A percentile compares a stretch with the other conserved stretches of the same genome.
Conservation (phyloP, 2,888 invertebrate species). For the Acleris sparsana region DNA sequence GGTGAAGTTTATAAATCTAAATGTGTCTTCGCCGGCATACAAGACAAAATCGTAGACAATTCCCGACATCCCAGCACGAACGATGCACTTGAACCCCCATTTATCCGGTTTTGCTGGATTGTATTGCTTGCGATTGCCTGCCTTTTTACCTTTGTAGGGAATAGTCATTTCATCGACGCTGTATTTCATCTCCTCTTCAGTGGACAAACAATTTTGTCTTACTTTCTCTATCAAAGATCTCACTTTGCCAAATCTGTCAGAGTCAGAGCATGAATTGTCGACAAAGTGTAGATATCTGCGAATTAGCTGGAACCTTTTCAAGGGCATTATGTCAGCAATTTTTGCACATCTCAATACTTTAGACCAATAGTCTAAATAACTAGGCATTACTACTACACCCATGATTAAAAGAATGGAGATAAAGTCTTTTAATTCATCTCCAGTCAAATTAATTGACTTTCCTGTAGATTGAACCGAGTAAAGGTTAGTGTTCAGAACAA, state of each 20-base stretch:
- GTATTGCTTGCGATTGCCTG: slow-evolving; percentile 50
- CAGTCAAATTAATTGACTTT: neutral
- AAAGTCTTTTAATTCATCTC: slow-evolving; percentile 7
- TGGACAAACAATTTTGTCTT: slow-evolving; percentile 37
- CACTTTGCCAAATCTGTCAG: slow-evolving; percentile 41
- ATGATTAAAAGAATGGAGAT: slow-evolving; percentile 4
- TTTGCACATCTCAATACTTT: slow-evolving; percentile 6
- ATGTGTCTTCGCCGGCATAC: slow-evolving; percentile 50
- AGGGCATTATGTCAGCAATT: slow-evolving; percentile 12
- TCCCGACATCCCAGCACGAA: slow-evolving; percentile 48
- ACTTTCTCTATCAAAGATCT: slow-evolving; percentile 40
- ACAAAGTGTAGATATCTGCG: slow-evolving; percentile 9
- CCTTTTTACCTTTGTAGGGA: slow-evolving; percentile 50
- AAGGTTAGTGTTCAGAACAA: slow-evolving; percentile 1
- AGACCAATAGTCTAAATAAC: slow-evolving; percentile 11
- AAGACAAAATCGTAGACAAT: slow-evolving; percentile 52
- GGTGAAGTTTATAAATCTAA: slow-evolving; percentile 40
- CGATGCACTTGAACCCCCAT: slow-evolving; percentile 51
- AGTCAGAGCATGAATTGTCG: slow-evolving; percentile 18
- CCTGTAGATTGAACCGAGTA: slow-evolving; percentile 10
- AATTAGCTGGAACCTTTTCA: slow-evolving; percentile 5
- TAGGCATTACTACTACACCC: slow-evolving; percentile 11
- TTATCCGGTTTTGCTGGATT: slow-evolving; percentile 51
- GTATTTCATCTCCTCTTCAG: slow-evolving; percentile 45
- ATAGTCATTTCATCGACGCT: slow-evolving; percentile 55